Evolutionary conservation across 1,140 invertebrate genomes (phyloP).

Genomic region (Megalonaias nervosa): DNA sequence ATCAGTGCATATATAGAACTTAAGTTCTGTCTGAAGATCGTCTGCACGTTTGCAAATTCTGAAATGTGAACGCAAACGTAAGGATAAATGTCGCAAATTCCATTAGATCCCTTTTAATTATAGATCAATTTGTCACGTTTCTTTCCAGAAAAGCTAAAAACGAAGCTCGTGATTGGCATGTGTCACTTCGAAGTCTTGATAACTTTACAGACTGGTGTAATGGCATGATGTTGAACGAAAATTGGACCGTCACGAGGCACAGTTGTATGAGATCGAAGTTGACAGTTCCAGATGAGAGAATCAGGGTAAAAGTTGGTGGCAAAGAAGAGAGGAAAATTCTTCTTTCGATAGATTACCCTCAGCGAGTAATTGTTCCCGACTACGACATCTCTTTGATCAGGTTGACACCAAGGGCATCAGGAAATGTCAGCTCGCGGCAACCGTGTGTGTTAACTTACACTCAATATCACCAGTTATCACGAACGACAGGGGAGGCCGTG

Average conservation of each 20-base stretch:
- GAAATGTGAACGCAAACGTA: no score
- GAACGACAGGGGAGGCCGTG: constrained; percentile 6
- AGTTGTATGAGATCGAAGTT: constrained; percentile 4
- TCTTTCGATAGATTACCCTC: constrained; percentile 8
- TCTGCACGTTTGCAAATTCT: no score
- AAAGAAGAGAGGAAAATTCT: constrained; percentile 20
- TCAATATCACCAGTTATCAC: constrained; percentile 24
- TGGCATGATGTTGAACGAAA: constrained; percentile 11
- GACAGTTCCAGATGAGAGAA: background rate
- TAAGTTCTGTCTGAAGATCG: no score
- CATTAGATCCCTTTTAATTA: no score
- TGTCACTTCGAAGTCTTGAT: constrained; percentile 7
- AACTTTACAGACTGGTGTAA: constrained; percentile 17
- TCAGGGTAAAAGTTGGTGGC: constrained; percentile 25
- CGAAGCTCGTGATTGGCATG: constrained; percentile 30
- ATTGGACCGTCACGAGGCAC: constrained; percentile 22
- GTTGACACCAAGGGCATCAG: background rate
- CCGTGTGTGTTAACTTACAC: constrained; percentile 28
- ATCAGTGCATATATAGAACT: no score
- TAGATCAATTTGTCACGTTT: no score
- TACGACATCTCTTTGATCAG: constrained; percentile 24
- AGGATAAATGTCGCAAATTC: no score
- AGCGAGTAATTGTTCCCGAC: background rate
- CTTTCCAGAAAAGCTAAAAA: constrained; percentile 26
- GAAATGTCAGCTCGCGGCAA: background rate